These are phyloP conservation scores for Sarotherodon lohbergeri DNA, from an alignment of 2,113 vertebrate genomes.

Conservation along the genomic window DNA sequence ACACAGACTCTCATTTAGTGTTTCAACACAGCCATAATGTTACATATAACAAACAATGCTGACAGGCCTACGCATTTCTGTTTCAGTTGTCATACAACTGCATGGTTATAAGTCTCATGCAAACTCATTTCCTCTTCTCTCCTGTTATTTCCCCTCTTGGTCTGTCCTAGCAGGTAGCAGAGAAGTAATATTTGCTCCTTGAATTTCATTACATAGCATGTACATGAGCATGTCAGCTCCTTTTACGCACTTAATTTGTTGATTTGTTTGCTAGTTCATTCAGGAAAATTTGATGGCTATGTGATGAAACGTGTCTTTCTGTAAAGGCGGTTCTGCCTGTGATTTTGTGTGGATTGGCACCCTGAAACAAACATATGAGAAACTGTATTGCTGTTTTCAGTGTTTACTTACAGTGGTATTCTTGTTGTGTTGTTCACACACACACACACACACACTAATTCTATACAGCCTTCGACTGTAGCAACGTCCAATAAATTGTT, in stretches of 20 bases:
- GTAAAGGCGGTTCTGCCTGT: not conserved
- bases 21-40: not conserved
- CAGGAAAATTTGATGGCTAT: not conserved
- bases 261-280: not conserved
- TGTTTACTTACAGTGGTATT: not conserved
- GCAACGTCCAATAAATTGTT: not conserved
- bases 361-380: not conserved
- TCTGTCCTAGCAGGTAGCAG: not conserved
- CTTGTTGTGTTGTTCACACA: not conserved
- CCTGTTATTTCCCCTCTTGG: not conserved
- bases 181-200: not conserved
- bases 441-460: not conserved
- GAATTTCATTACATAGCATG: not conserved
- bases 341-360: not conserved
- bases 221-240: not conserved
- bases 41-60: not conserved
- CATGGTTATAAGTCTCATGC: not conserved
- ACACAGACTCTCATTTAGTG: not conserved
- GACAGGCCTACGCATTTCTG: not conserved
- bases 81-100: not conserved
- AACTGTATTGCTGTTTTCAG: not conserved
- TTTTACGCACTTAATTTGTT: not conserved
- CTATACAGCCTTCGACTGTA: not conserved
- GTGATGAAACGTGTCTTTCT: not conserved
- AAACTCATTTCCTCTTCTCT: not conserved